phyloP scores from a whole-genome alignment of 2,888 invertebrate species.

The Xanthorhoe designata region DNA sequence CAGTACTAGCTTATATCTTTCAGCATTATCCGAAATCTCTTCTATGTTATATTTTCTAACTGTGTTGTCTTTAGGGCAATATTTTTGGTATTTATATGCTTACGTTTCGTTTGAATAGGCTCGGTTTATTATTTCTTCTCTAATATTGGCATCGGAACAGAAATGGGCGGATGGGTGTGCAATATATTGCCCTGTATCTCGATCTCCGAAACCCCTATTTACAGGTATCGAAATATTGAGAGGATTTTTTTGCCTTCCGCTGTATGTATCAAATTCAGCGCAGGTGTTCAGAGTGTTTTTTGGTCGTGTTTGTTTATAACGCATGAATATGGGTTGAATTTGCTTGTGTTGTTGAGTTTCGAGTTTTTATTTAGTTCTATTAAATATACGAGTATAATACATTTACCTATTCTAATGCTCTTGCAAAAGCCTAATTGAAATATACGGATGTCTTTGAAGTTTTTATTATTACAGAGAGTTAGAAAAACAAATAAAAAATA shows the following conservation, averaged over 20 bases:
- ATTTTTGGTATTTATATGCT: neutral
- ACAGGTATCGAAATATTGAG: conserved; percentile 70
- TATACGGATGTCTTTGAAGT: too few species aligned
- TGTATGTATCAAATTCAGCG: conserved; percentile 48
- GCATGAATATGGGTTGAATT: neutral
- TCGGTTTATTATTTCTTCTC: conserved; percentile 21
- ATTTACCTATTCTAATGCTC: neutral
- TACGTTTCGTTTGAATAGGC: conserved; percentile 9
- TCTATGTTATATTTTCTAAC: neutral
- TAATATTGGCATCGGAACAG: conserved; percentile 35
- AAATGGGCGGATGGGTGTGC: conserved; percentile 59
- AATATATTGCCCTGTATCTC: conserved; percentile 66
- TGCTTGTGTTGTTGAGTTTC: neutral
- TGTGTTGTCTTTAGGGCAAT: neutral
- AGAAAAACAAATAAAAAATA: too few species aligned
- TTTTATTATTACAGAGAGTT: too few species aligned
- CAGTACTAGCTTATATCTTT: too few species aligned
- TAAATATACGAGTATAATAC: too few species aligned
- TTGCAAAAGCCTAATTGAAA: too few species aligned
- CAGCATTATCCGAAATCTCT: neutral
- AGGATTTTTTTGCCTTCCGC: conserved; percentile 62
- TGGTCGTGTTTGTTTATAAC: conserved; percentile 27
- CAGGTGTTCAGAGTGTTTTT: conserved; percentile 37
- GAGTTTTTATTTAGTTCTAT: neutral
- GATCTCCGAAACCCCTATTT: conserved; percentile 72